A percentile compares a stretch with the other conserved stretches of the same genome.
phyloP scores from a whole-genome alignment of 2,113 vertebrate species.

The Mus pahari region DNA sequence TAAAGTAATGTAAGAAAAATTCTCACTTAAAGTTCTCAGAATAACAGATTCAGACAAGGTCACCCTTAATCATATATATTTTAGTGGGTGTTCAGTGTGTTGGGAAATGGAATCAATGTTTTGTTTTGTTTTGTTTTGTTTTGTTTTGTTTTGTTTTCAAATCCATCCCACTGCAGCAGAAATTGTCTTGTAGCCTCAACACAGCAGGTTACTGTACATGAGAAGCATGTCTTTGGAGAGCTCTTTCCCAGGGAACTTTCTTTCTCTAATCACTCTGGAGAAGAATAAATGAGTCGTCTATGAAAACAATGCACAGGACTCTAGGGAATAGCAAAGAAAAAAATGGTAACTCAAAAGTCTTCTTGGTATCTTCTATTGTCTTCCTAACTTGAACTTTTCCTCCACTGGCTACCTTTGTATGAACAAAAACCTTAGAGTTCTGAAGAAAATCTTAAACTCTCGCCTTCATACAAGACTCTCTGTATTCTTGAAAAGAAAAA shows the following conservation, averaged over 20 bases:
- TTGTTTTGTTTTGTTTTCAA: background rate
- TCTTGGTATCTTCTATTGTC: background rate
- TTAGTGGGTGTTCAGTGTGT: background rate
- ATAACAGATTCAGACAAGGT: background rate
- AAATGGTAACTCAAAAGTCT: background rate
- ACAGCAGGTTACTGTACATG: background rate
- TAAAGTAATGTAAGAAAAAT: background rate
- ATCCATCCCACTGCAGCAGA: background rate
- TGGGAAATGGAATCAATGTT: background rate
- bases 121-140: background rate
- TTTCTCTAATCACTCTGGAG: background rate
- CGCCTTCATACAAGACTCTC: background rate
- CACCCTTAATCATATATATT: background rate
- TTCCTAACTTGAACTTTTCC: background rate
- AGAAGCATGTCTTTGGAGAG: background rate
- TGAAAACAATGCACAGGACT: background rate
- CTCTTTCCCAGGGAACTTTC: background rate
- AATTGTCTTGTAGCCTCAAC: background rate
- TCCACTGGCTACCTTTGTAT: background rate
- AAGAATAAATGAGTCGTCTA: background rate
- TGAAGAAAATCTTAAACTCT: background rate
- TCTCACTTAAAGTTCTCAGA: background rate
- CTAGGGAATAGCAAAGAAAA: background rate
- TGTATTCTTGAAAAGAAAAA: background rate
- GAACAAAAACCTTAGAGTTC: background rate